These are phyloP conservation scores for Ostrea edulis DNA, from an alignment of 1,140 invertebrate species.

Conservation along the genomic window DNA sequence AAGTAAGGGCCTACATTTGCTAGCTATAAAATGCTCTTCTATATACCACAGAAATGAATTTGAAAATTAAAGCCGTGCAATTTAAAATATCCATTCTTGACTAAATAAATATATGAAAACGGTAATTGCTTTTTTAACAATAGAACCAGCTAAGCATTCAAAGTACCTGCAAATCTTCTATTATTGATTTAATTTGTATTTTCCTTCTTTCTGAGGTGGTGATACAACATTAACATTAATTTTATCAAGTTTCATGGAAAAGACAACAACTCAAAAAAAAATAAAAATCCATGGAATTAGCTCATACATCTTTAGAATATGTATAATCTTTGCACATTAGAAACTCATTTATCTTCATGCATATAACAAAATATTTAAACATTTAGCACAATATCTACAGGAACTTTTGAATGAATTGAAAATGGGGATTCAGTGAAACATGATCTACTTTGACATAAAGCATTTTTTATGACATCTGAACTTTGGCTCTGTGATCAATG, in stretches of 20 bases:
- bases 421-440: background rate
- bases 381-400: background rate
- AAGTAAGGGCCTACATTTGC: too few species aligned
- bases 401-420: background rate
- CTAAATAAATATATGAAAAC: background rate
- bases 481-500: background rate
- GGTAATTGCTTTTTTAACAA: background rate
- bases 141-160: background rate
- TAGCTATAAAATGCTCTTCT: too few species aligned
- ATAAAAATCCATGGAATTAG: background rate
- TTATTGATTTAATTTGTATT: background rate
- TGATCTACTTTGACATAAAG: background rate
- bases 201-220: background rate
- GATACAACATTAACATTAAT: background rate
- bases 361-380: background rate
- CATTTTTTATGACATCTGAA: background rate
- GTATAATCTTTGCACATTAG: background rate
- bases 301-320: background rate
- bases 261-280: background rate
- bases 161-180: background rate
- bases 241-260: background rate
- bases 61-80: too few species aligned
- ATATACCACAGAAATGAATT: too few species aligned
- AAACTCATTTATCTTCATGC: background rate
- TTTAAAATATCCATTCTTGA: background rate